phyloP scores from a whole-genome alignment of 2,797 vertebrate species.

The Arremon brunneinucha region DNA sequence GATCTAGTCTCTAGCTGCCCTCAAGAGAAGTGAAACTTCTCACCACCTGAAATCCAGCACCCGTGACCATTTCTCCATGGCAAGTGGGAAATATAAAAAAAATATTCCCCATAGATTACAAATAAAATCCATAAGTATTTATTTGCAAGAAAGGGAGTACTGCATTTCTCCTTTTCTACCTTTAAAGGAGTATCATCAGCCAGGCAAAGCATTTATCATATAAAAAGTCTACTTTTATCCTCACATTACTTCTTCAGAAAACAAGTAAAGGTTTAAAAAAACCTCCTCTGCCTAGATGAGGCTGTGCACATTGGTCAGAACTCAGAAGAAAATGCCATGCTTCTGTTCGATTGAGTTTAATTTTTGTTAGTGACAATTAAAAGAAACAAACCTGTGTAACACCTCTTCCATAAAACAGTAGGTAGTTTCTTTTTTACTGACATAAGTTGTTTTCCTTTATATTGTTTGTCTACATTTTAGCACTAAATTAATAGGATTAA shows the following conservation, averaged over 20 bases:
- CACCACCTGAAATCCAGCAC: background rate
- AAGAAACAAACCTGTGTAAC: background rate
- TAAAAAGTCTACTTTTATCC: background rate
- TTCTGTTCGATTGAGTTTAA: slow-evolving; percentile 48
- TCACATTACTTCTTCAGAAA: background rate
- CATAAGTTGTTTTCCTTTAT: background rate
- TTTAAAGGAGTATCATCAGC: background rate
- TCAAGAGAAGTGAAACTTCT: slow-evolving; percentile 46
- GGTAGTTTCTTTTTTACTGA: background rate
- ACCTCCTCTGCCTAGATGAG: background rate
- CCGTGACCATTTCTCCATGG: background rate
- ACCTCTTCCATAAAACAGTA: background rate
- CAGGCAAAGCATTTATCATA: background rate
- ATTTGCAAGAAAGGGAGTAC: background rate
- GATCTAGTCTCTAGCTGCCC: background rate
- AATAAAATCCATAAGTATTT: slow-evolving; percentile 9
- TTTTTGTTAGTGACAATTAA: slow-evolving; percentile 33
- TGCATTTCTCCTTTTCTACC: background rate
- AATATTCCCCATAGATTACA: background rate
- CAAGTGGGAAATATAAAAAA: background rate
- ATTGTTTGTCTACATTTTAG: background rate
- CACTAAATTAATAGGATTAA: slow-evolving; percentile 8
- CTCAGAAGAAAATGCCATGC: slow-evolving; percentile 11
- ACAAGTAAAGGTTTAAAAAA: background rate
- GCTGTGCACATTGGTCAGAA: background rate